Conservation (phyloP, 2,888 invertebrate genomes). For the Ectropis crepuscularia region DNA sequence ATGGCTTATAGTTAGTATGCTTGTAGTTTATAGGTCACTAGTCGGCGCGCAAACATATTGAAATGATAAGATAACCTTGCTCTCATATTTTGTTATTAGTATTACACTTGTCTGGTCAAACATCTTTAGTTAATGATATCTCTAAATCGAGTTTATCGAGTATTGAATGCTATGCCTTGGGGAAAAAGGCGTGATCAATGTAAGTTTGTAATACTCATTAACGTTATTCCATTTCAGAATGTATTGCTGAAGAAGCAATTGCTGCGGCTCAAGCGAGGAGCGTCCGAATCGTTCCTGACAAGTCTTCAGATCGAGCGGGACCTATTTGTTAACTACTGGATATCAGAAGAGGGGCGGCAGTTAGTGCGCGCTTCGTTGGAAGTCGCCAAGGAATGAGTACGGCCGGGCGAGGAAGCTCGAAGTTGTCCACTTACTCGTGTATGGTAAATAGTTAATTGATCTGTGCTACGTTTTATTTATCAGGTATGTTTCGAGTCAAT, state of each 20-base stretch:
- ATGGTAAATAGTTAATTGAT: constrained; percentile 7
- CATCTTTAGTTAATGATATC: not conserved
- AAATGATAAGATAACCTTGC: constrained; percentile 69
- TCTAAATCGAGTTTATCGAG: too few species aligned
- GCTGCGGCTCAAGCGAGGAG: constrained; percentile 77
- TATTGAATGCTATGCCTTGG: too few species aligned
- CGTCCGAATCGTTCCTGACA: constrained; percentile 85
- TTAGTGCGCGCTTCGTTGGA: constrained; percentile 51
- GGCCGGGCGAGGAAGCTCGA: not conserved
- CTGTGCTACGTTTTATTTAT: constrained; percentile 1
- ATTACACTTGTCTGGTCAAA: constrained; percentile 3
- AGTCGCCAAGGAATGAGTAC: constrained; percentile 26
- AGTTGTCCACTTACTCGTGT: constrained; percentile 6
- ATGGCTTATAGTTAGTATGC: constrained; percentile 14
- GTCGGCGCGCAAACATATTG: constrained; percentile 54
- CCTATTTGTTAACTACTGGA: constrained; percentile 90
- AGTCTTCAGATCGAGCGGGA: constrained; percentile 88
- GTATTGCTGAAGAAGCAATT: constrained; percentile 82
- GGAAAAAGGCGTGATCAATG: too few species aligned
- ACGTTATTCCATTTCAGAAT: constrained; percentile 80
- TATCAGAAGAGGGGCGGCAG: constrained; percentile 88
- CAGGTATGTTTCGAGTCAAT: too few species aligned
- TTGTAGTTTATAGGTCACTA: constrained; percentile 47
- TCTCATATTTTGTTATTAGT: constrained; percentile 22
- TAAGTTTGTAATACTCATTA: too few species aligned